phyloP scores from a whole-genome alignment of 1,140 invertebrate species.

The Halesus radiatus region DNA sequence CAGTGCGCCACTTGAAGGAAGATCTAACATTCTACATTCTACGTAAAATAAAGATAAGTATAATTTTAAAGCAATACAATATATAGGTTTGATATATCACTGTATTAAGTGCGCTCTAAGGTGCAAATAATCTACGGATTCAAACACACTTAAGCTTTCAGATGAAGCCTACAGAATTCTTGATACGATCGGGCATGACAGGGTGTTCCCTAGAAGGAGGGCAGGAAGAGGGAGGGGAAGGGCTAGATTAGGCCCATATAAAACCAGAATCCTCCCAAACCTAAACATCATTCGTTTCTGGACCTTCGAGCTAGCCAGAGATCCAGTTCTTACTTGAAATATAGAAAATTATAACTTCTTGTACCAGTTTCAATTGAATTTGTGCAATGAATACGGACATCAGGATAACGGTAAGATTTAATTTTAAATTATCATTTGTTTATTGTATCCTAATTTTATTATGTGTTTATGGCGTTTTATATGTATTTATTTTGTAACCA shows the following conservation, averaged over 20 bases:
- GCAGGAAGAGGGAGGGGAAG: not conserved
- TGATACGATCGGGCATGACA: not conserved
- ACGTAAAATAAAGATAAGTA: no score
- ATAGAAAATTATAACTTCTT: not conserved
- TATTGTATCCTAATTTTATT: not conserved
- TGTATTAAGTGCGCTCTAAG: no score
- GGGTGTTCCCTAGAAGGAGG: not conserved
- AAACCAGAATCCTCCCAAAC: constrained; percentile 5
- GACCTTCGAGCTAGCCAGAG: not conserved
- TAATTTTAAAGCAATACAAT: no score
- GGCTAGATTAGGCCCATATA: constrained; percentile 8
- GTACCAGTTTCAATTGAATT: constrained; percentile 11
- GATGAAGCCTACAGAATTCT: not conserved
- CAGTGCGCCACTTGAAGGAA: no score
- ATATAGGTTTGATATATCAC: no score
- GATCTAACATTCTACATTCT: no score
- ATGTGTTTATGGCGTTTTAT: not conserved
- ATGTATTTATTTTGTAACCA: no score
- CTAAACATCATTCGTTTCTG: constrained; percentile 1
- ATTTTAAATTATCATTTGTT: not conserved
- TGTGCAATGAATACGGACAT: constrained; percentile 53
- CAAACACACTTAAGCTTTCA: no score
- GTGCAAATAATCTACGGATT: no score
- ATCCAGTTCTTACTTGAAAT: not conserved
- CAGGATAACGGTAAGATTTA: constrained; percentile 50